Evolutionary conservation across 2,888 invertebrate genomes (phyloP), one percentile per base, ranked within the genome.

Genomic region (Heliconius ethilla): DNA sequence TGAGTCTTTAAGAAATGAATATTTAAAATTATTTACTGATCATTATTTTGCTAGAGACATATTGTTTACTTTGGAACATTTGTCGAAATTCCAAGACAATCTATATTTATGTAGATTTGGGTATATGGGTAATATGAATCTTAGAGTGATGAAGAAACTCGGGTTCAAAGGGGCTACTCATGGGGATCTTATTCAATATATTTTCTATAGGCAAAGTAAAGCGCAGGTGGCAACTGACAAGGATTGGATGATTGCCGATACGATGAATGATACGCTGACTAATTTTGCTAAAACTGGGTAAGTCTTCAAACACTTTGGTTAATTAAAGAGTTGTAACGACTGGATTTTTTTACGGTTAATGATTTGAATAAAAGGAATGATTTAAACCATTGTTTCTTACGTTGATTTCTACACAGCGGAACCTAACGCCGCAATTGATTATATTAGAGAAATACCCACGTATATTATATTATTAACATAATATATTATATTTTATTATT

Each of bases 201-300:
- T 89, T 67, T 93, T 94, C 79, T 93, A 91, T 80, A 91, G 87
- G 33, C 83, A 87, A 27, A 87, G 77, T 55, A 93, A 93, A 80
- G 87, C 87, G 5, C 82, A 85, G 0, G 84, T 85, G 73, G 85
- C 86, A 27, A 83, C 81, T 0, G 83, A 87, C 0, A 83, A 82
- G 3, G 94, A 94, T 82, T 77, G 77, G 2, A 80, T 86, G 73
- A 83, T 93, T 3, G 83, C 91, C 0, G 82, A 88, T 3, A 87
- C 89, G 80, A 69, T 94, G 10, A 86, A 85, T 6, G 91, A 93
- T 75, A 83, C 87, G 2, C 90, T 90, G 88, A 89, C 89, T 73
- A 90, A 88, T 81, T 94, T 94, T 77, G 92, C 90, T 37, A 91
- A 83, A 78, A 86, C 84, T 82, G 92, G 94, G 94, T 94, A 81